Evolutionary conservation across 2,797 vertebrate genomes (phyloP), one percentile per base, ranked within the genome.

Genomic region (Gorsachius magnificus): DNA sequence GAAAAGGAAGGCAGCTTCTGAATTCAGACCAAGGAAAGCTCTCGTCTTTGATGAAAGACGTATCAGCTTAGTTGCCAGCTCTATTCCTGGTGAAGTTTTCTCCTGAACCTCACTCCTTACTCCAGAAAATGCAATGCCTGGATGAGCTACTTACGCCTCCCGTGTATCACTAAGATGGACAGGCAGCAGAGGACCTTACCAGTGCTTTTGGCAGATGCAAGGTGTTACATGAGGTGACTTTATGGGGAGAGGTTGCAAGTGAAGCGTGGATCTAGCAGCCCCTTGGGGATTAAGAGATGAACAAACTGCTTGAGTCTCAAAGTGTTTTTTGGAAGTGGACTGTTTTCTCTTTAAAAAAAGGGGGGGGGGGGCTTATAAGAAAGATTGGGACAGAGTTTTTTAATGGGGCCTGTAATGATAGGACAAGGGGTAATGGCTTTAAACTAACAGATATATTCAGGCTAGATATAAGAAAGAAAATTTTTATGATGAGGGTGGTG

Each of bases 321-420:
- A 35, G 22, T 7, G 11, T 2, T 35, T 35, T 68, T 68, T 54
- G 69, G 50, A 72, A 74, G 25, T 3, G 8, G 11, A 16, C 8
- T 41, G 9, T 45, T 80, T 58, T 28, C 11, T 57, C 22, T 56
- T 19, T 16, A 69, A 54, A 54, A 31, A 16, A 53, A 43, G 1
- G 2, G 1, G 7, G 14, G 51, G 17, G 1, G 2, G 2, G 6
- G 11, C 31, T 58, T 56, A 12, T 31, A 45, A 45, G 31, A n/a
- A 50, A 48, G 48, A 6, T 54, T 18, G 26, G 25, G 61, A 72
- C 25, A 53, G n/a, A 46, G 9, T 25, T 25, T 6, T 65, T 43
- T 24, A 26, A 6, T 2, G 38, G 19, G 19, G 28, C 9, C 36
- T 72, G 24, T 33, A 31, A 33, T 0, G 2, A 41, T 4, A 61